Conservation (phyloP, 2,888 invertebrate genomes). For the Pristionchus entomophagus region DNA sequence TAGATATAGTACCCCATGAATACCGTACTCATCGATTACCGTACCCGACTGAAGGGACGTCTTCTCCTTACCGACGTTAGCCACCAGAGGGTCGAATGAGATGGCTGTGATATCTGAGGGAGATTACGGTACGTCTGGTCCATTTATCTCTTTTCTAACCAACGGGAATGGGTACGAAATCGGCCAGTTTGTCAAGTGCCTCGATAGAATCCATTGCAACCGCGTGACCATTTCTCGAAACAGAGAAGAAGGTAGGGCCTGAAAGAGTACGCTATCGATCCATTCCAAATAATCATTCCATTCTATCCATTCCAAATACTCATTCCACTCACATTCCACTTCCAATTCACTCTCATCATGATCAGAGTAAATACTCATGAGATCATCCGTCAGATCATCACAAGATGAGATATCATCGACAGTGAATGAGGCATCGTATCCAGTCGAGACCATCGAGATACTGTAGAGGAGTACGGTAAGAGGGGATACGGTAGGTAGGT, state of each 20-base stretch:
- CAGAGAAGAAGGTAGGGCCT: neutral
- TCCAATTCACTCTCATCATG: neutral
- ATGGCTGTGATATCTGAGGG: neutral
- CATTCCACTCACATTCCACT: conserved; percentile 1
- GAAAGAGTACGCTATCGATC: neutral
- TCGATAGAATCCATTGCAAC: conserved; percentile 8
- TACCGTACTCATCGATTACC: neutral
- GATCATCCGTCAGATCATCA: neutral
- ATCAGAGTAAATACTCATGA: neutral
- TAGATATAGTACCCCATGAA: neutral
- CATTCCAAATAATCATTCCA: neutral
- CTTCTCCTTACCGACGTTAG: neutral
- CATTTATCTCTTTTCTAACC: neutral
- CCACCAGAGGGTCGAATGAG: neutral
- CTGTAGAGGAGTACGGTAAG: no score
- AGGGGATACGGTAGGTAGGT: no score
- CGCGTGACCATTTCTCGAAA: neutral
- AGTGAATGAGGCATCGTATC: neutral
- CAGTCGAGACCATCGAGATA: neutral
- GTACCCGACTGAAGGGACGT: neutral
- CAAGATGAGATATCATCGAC: neutral
- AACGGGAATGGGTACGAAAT: neutral
- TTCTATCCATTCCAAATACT: neutral
- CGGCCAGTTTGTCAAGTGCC: neutral
- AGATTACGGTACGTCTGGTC: neutral